phyloP scores from a whole-genome alignment of 2,113 vertebrate species.

The Accipiter cooperii region DNA sequence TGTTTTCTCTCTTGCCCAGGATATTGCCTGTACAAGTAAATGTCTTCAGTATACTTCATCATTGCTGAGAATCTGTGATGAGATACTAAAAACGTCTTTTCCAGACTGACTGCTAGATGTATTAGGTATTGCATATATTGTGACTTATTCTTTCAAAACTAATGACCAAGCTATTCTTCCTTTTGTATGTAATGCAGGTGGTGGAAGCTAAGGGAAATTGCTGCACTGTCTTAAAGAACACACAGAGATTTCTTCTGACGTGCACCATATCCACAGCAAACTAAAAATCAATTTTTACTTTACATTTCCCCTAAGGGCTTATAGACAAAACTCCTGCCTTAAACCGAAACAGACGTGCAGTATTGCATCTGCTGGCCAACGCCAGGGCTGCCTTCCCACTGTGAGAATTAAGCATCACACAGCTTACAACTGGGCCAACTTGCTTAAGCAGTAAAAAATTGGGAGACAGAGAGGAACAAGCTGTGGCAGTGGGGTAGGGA shows the following conservation, averaged over 20 bases:
- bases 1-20: neutral
- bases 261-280: conserved; percentile 11
- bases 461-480: neutral
- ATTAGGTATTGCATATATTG: neutral
- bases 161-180: neutral
- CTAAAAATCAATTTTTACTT: conserved; percentile 32
- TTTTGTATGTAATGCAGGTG: neutral
- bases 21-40: neutral
- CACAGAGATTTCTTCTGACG: neutral
- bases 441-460: neutral
- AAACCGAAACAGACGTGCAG: neutral
- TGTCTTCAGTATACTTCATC: neutral
- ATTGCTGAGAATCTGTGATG: neutral
- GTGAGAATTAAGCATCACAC: neutral
- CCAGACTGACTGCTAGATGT: neutral
- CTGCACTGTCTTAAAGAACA: conserved; percentile 2
- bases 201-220: neutral
- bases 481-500: neutral
- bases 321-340: neutral
- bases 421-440: neutral
- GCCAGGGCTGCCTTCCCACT: neutral
- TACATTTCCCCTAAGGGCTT: neutral
- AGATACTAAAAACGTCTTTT: neutral
- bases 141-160: neutral
- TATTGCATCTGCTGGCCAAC: neutral